Conservation (phyloP, 2,113 vertebrate species). For the Cinclus cinclus region DNA sequence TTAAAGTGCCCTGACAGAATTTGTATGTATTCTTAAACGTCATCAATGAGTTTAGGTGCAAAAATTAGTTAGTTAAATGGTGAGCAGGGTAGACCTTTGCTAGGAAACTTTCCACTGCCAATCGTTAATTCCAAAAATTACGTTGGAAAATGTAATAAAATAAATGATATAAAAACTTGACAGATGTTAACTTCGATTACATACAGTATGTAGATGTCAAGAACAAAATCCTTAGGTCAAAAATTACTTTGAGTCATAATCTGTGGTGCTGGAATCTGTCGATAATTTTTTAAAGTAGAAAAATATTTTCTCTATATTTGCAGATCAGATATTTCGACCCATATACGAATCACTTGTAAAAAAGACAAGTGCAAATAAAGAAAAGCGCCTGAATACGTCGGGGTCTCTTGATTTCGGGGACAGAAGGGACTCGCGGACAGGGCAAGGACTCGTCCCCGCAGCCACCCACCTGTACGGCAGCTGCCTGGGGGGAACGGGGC, state of each 20-base stretch:
- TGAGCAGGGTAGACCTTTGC: slow-evolving; percentile 88
- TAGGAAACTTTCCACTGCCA: slow-evolving; percentile 90
- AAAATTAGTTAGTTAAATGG: slow-evolving; percentile 85
- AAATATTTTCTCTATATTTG: slow-evolving; percentile 88
- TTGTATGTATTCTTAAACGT: slow-evolving; percentile 51
- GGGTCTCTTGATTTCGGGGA: neutral
- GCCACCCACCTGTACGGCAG: neutral
- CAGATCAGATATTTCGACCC: slow-evolving; percentile 79
- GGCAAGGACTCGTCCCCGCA: neutral
- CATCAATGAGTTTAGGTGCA: slow-evolving; percentile 84
- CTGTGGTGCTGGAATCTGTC: slow-evolving; percentile 84
- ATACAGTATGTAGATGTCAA: slow-evolving; percentile 80
- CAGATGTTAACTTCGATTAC: slow-evolving; percentile 79
- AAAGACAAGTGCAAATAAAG: slow-evolving; percentile 55
- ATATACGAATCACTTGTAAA: slow-evolving; percentile 64
- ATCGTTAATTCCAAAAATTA: slow-evolving; percentile 83
- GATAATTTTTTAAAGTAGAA: slow-evolving; percentile 79
- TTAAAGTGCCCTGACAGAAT: neutral
- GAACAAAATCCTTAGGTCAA: slow-evolving; percentile 82
- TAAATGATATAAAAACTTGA: slow-evolving; percentile 86
- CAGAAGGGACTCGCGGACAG: neutral
- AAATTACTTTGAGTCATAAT: slow-evolving; percentile 82
- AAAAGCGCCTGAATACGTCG: neutral
- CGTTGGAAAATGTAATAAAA: slow-evolving; percentile 91
- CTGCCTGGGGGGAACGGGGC: neutral